phyloP scores from a whole-genome alignment of 2,888 invertebrate species.

The Helobdella robusta region DNA sequence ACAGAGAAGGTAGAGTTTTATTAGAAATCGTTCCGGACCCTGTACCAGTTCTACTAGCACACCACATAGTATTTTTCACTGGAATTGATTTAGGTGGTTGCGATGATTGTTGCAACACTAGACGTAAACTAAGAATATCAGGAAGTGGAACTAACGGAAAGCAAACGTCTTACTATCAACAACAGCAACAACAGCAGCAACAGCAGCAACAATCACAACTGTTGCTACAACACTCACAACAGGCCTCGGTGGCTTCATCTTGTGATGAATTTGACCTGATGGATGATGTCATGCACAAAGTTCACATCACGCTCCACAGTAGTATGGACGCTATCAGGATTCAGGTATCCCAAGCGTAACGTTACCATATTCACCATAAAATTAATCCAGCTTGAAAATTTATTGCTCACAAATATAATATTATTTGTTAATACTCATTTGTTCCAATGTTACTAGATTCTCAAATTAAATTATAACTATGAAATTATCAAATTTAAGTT shows the following conservation, averaged over 20 bases:
- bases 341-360: too few species aligned
- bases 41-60: slow-evolving; percentile 36
- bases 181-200: slow-evolving; percentile 22
- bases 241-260: slow-evolving; percentile 26
- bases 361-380: too few species aligned
- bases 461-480: too few species aligned
- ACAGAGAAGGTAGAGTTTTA: slow-evolving; percentile 32
- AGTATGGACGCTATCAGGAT: slow-evolving; percentile 34
- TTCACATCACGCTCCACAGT: slow-evolving; percentile 36
- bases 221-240: slow-evolving; percentile 18
- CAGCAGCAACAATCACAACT: slow-evolving; percentile 25
- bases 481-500: too few species aligned
- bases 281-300: slow-evolving; percentile 37
- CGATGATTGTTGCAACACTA: slow-evolving; percentile 34
- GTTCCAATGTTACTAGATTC: too few species aligned
- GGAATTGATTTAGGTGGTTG: slow-evolving; percentile 36
- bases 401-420: too few species aligned
- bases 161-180: slow-evolving; percentile 9
- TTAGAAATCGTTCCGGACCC: slow-evolving; percentile 36
- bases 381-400: too few species aligned
- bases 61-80: slow-evolving; percentile 37
- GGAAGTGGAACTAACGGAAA: slow-evolving; percentile 7
- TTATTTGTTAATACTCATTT: too few species aligned
- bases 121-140: slow-evolving; percentile 29
- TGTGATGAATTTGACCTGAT: slow-evolving; percentile 24